phyloP scores from a whole-genome alignment of 1,140 invertebrate species.

The Brachionus angularis region DNA sequence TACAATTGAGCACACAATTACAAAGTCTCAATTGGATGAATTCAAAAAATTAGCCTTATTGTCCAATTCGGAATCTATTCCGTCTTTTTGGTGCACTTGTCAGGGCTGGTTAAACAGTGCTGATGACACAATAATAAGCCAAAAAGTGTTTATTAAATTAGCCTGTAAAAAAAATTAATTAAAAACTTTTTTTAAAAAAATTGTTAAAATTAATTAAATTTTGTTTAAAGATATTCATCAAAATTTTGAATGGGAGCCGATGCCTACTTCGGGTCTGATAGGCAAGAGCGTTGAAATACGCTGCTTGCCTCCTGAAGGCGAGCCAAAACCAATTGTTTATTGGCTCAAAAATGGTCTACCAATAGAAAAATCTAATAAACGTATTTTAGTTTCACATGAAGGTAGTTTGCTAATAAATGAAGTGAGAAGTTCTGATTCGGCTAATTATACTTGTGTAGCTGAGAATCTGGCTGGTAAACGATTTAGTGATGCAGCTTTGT shows the following conservation, averaged over 20 bases:
- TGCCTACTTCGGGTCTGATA: neutral
- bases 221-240: conserved; percentile 29
- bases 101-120: neutral
- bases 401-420: conserved; percentile 24
- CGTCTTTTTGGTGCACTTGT: conserved; percentile 20
- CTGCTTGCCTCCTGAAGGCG: conserved; percentile 15
- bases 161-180: conserved; percentile 14
- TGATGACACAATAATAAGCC: neutral
- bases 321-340: conserved; percentile 27
- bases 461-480: conserved; percentile 7
- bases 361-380: conserved; percentile 11
- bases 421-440: conserved; percentile 6
- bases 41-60: neutral
- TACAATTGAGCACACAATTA: neutral
- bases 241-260: conserved; percentile 34
- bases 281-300: conserved; percentile 8
- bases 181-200: conserved; percentile 9
- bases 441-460: conserved; percentile 43
- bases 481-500: neutral
- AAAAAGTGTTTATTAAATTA: neutral
- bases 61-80: neutral
- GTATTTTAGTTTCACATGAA: conserved; percentile 17
- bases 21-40: neutral
- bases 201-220: neutral
- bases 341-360: conserved; percentile 35